Percentiles rank a stretch among this genome's conserved stretches.
Evolutionary conservation across 2,797 vertebrate species (phyloP).

Genomic region (Cossypha polioptera): DNA sequence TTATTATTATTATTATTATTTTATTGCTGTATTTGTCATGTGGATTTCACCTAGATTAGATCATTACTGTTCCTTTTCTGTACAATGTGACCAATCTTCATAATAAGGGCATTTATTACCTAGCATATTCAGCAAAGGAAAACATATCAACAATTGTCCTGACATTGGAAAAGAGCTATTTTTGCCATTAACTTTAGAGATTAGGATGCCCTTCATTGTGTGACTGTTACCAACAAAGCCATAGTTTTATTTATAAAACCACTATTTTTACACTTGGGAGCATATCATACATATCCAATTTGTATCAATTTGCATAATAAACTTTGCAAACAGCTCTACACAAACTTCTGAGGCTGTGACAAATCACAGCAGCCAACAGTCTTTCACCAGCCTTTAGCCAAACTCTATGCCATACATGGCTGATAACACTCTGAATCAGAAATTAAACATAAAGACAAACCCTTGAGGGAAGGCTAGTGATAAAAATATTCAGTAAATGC

Average conservation of each 20-base stretch:
- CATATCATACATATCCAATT: neutral
- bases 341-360: neutral
- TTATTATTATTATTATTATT: neutral
- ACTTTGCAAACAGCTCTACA: neutral
- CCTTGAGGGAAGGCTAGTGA: neutral
- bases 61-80: neutral
- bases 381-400: neutral
- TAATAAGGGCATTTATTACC: neutral
- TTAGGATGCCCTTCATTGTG: neutral
- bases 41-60: neutral
- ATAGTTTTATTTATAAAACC: neutral
- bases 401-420: neutral
- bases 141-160: neutral
- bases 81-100: neutral
- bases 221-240: fast-evolving
- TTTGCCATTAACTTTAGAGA: neutral
- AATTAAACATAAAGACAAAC: neutral
- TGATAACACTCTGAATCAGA: neutral
- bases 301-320: neutral
- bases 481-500: neutral
- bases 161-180: neutral
- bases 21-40: neutral
- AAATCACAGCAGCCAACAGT: neutral
- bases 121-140: neutral
- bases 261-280: neutral